Evolutionary conservation across 2,113 vertebrate genomes (phyloP).

Genomic region (Nothocercus nigrocapillus): DNA sequence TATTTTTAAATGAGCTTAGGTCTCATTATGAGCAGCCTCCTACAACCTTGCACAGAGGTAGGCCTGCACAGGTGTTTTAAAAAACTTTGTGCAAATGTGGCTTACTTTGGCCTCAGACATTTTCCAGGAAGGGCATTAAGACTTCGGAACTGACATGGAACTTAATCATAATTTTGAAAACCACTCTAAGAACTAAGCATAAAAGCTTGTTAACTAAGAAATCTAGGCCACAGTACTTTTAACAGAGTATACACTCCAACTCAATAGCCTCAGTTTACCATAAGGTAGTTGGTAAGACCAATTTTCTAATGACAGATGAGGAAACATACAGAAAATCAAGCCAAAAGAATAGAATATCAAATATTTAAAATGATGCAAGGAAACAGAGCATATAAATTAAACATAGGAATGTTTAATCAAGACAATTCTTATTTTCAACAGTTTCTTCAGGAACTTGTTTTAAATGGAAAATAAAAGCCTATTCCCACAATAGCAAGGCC

Average conservation of each 20-base stretch:
- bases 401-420: conserved; percentile 68
- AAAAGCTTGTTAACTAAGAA: conserved; percentile 25
- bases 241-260: background rate
- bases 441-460: conserved; percentile 7
- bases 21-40: conserved; percentile 32
- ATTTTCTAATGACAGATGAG: background rate
- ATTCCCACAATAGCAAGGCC: conserved; percentile 47
- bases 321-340: background rate
- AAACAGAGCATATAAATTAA: conserved; percentile 63
- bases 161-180: conserved; percentile 33
- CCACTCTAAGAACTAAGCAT: background rate
- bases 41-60: background rate
- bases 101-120: conserved; percentile 20
- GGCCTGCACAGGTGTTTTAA: background rate
- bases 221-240: background rate
- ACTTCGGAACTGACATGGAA: background rate
- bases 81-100: background rate
- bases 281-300: background rate
- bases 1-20: conserved; percentile 45
- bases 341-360: background rate
- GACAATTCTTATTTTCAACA: conserved; percentile 37
- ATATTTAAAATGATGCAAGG: conserved; percentile 49
- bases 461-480: conserved; percentile 55
- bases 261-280: background rate
- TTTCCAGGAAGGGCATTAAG: background rate